A percentile compares a stretch with the other conserved stretches of the same genome.
Evolutionary conservation across 1,140 invertebrate genomes (phyloP).

Genomic region (Bilobella aurantiaca): DNA sequence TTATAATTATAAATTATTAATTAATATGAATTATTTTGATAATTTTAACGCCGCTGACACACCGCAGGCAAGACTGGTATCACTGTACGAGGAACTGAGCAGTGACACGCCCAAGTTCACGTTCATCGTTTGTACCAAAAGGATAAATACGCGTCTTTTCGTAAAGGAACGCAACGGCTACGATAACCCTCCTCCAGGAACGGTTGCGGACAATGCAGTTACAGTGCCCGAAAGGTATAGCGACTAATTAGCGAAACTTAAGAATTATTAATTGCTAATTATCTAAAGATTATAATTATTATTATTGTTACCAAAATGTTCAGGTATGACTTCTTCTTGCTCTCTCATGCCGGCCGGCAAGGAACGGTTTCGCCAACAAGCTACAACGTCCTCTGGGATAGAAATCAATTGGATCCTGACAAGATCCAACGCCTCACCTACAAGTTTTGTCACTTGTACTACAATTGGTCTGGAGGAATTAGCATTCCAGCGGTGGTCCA

Average conservation of each 20-base stretch:
- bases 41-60: no score
- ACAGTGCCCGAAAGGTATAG: constrained; percentile 46
- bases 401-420: constrained; percentile 50
- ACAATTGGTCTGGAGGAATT: constrained; percentile 52
- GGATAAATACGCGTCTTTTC: constrained; percentile 48
- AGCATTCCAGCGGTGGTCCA: constrained; percentile 75
- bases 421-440: constrained; percentile 63
- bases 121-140: constrained; percentile 49
- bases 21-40: background rate
- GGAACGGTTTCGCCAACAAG: constrained; percentile 71
- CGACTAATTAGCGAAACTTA: background rate
- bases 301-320: constrained; percentile 32
- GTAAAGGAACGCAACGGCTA: background rate
- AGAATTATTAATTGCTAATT: background rate
- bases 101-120: constrained; percentile 39
- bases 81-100: background rate
- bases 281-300: background rate
- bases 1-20: background rate
- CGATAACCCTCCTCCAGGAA: constrained; percentile 50
- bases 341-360: constrained; percentile 63
- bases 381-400: constrained; percentile 66
- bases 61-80: background rate
- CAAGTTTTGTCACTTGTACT: constrained; percentile 73
- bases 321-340: constrained; percentile 70
- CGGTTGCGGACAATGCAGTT: constrained; percentile 48